These are phyloP conservation scores for Microtus montanus DNA, from an alignment of 2,113 vertebrate species.

Conservation along the genomic window DNA sequence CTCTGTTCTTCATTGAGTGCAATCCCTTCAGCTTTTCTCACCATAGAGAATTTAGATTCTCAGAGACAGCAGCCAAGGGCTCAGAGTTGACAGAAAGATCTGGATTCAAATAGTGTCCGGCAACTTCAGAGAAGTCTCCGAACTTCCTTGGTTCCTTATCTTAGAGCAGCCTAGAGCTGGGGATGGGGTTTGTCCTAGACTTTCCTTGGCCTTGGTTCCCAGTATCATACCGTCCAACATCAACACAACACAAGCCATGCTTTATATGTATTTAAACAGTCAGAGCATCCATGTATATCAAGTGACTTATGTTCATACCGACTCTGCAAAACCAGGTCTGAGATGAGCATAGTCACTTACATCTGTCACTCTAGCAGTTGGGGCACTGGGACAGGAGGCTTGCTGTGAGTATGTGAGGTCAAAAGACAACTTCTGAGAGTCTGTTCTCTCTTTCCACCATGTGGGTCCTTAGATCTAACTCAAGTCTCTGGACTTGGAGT, in stretches of 20 bases:
- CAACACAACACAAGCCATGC: background rate
- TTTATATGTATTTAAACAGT: background rate
- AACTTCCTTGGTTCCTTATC: background rate
- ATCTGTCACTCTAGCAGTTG: background rate
- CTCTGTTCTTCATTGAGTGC: background rate
- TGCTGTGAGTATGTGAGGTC: background rate
- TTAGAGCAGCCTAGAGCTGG: background rate
- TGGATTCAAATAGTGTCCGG: background rate
- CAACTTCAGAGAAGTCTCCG: conserved; percentile 6
- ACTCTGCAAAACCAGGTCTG: background rate
- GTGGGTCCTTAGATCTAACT: background rate
- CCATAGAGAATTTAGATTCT: background rate
- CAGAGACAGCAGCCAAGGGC: background rate
- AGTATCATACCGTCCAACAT: background rate
- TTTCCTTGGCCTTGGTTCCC: background rate
- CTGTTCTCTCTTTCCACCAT: background rate
- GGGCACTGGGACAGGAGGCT: too few relatives aligned
- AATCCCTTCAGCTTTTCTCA: background rate
- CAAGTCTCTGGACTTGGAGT: background rate
- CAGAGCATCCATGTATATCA: background rate
- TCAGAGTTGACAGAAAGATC: background rate
- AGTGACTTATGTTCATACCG: background rate
- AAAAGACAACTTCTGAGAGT: background rate
- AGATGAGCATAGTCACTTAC: background rate
- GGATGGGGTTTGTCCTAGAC: background rate